phyloP scores from a whole-genome alignment of 2,888 invertebrate species.

The Leistus spinibarbis region DNA sequence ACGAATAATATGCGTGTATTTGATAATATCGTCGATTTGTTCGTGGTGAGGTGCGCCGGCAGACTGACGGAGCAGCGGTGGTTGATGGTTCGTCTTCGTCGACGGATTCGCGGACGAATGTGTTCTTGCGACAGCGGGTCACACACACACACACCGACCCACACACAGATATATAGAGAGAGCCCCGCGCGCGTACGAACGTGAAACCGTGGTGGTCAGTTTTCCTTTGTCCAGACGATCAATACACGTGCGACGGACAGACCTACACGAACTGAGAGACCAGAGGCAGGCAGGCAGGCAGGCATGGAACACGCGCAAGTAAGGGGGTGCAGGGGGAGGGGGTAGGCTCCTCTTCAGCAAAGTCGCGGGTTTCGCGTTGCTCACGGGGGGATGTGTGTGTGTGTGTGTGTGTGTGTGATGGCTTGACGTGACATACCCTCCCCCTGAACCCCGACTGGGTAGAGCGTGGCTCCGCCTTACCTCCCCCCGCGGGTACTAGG shows the following conservation, averaged over 20 bases:
- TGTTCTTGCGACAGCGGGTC: slow-evolving; percentile 7
- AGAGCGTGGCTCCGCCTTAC: slow-evolving; percentile 46
- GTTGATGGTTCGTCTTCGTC: neutral
- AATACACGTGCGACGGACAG: slow-evolving; percentile 54
- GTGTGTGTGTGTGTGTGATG: slow-evolving; percentile 56
- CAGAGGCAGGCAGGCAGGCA: slow-evolving; percentile 40
- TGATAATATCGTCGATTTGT: neutral
- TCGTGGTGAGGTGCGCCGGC: neutral
- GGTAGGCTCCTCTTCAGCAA: slow-evolving; percentile 29
- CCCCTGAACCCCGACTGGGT: slow-evolving; percentile 56
- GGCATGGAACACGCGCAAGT: slow-evolving; percentile 41
- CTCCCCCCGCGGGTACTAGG: slow-evolving; percentile 35
- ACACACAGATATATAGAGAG: too few relatives aligned
- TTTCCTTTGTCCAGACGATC: slow-evolving; percentile 59
- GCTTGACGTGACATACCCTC: slow-evolving; percentile 66
- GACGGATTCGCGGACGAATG: neutral
- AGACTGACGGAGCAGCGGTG: neutral
- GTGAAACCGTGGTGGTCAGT: slow-evolving; percentile 57
- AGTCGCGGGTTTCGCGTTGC: slow-evolving; percentile 50
- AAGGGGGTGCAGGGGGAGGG: slow-evolving; percentile 42
- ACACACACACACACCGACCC: slow-evolving; percentile 23
- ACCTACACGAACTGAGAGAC: slow-evolving; percentile 49
- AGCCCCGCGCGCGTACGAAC: slow-evolving; percentile 43
- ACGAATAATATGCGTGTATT: slow-evolving; percentile 20
- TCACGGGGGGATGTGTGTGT: slow-evolving; percentile 49